phyloP scores from a whole-genome alignment of 2,888 invertebrate genomes.

The Sclerodermus sp. region DNA sequence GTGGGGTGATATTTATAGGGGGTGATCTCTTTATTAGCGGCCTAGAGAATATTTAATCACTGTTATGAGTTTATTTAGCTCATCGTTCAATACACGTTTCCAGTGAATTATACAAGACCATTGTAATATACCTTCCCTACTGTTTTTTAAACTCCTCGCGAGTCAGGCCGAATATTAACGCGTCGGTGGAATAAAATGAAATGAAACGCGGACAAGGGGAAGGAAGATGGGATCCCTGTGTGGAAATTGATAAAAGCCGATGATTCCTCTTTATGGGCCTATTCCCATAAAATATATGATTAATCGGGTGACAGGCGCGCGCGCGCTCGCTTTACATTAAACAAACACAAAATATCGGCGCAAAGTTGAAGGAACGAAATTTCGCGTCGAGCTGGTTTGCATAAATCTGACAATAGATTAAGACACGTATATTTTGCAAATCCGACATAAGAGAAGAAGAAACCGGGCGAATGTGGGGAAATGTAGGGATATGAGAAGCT shows the following conservation, averaged over 20 bases:
- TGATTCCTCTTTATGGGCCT: conserved; percentile 44
- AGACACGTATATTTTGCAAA: not conserved
- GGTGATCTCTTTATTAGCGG: conserved; percentile 42
- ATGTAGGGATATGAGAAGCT: conserved; percentile 3
- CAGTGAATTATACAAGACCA: too few species aligned
- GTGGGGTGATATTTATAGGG: conserved; percentile 35
- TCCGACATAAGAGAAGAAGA: not conserved
- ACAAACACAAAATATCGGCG: too few species aligned
- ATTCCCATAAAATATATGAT: conserved; percentile 52
- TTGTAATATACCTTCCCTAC: too few species aligned
- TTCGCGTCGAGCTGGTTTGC: too few species aligned
- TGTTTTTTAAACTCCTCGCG: too few species aligned
- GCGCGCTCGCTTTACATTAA: too few species aligned
- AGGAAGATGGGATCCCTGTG: conserved; percentile 12
- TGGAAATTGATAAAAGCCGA: conserved; percentile 25
- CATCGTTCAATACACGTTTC: not conserved
- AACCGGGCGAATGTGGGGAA: conserved; percentile 1
- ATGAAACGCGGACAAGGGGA: conserved; percentile 17
- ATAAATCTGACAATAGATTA: too few species aligned
- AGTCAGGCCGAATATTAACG: too few species aligned
- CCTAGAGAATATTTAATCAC: conserved; percentile 50
- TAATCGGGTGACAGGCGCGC: too few species aligned
- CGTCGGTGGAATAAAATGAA: conserved; percentile 5
- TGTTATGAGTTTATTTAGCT: conserved; percentile 49
- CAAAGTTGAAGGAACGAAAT: too few species aligned